phyloP scores from a whole-genome alignment of 64 coral and sea anemone genomes.

The Montipora efflorescens region DNA sequence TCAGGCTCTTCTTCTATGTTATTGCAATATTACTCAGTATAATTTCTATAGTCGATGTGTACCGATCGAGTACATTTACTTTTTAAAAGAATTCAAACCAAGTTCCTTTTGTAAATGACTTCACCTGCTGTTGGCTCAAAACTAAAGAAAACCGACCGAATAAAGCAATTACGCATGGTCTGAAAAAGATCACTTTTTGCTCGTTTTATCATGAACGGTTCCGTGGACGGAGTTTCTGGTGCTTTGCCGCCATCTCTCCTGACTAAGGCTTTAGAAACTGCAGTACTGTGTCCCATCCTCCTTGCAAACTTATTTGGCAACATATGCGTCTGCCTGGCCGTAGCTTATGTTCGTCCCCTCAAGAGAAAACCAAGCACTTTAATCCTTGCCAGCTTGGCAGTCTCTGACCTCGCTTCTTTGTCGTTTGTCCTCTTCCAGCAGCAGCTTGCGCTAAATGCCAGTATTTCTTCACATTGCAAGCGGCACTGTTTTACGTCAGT shows the following conservation, averaged over 20 bases:
- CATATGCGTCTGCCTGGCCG: background rate
- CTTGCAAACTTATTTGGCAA: background rate
- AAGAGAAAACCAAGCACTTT: background rate
- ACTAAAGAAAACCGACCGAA: no score
- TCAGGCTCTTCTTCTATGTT: no score
- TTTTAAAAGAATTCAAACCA: background rate
- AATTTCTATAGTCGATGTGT: background rate
- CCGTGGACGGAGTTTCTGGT: no score
- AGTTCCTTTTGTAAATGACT: background rate
- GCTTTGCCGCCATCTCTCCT: no score
- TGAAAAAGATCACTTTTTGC: no score
- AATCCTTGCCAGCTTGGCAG: constrained; percentile 42
- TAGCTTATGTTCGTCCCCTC: background rate
- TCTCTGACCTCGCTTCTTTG: constrained; percentile 19
- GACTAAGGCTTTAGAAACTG: background rate
- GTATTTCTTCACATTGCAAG: no score
- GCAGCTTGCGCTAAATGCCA: background rate
- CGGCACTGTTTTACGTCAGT: no score
- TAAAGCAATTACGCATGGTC: no score
- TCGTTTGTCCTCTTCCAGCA: background rate
- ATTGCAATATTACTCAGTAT: no score
- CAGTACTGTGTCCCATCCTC: background rate
- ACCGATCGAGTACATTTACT: no score
- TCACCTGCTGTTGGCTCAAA: no score
- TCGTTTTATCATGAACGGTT: no score